These are phyloP conservation scores for Cathartes aura DNA, from an alignment of 2,113 vertebrate genomes.

Conservation along the genomic window DNA sequence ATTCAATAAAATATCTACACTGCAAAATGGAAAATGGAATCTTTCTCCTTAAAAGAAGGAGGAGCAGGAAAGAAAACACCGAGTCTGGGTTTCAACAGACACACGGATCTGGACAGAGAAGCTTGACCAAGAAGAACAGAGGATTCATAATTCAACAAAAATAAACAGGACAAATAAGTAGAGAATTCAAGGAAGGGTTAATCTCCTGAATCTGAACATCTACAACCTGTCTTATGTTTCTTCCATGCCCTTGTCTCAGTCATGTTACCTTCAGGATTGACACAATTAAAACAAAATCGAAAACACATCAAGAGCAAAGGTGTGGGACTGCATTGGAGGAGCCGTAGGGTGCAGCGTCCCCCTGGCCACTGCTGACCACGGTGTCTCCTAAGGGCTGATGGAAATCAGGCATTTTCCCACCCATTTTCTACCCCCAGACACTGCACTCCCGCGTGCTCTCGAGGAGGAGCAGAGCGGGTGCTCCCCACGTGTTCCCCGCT, in stretches of 20 bases:
- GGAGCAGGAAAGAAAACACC: neutral
- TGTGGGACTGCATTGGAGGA: neutral
- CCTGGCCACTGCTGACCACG: neutral
- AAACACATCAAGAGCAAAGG: neutral
- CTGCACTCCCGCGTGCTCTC: fast-evolving
- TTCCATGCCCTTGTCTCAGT: neutral
- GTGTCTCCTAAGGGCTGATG: neutral
- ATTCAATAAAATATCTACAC: neutral
- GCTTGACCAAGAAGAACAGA: neutral
- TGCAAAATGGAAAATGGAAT: neutral
- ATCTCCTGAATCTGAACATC: neutral
- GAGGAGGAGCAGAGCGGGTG: fast-evolving
- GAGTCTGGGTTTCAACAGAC: neutral
- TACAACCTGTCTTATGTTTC: neutral
- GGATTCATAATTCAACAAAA: neutral
- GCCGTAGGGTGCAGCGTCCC: fast-evolving
- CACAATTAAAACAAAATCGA: neutral
- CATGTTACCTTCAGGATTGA: neutral
- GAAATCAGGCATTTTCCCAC: neutral
- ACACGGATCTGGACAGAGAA: neutral
- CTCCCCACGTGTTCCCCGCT: fast-evolving
- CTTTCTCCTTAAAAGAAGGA: neutral
- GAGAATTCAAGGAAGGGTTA: neutral
- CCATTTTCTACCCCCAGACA: neutral
- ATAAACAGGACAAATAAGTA: neutral